phyloP scores from a whole-genome alignment of 2,113 vertebrate genomes.

The Conger conger region DNA sequence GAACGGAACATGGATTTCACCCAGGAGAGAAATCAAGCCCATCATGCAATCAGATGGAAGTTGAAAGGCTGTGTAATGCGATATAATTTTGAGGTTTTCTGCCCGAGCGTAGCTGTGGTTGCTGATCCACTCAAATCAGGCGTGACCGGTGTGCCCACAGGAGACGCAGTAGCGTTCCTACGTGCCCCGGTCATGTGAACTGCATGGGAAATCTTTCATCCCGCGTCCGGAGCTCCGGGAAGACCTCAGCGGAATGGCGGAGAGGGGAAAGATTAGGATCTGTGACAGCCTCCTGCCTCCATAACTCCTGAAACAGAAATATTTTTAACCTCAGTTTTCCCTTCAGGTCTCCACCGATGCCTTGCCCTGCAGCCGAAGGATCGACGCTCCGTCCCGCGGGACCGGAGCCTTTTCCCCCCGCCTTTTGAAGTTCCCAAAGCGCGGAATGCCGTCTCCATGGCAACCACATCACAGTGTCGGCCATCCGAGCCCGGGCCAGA shows the following conservation, averaged over 20 bases:
- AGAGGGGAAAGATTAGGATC: not conserved
- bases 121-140: not conserved
- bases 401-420: not conserved
- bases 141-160: not conserved
- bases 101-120: not conserved
- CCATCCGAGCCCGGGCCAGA: slow-evolving; percentile 12
- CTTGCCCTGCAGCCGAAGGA: slow-evolving; percentile 2
- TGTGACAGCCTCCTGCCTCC: not conserved
- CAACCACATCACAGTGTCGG: slow-evolving; percentile 25
- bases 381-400: not conserved
- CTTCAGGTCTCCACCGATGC: not conserved
- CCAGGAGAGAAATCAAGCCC: not conserved
- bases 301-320: not conserved
- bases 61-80: not conserved
- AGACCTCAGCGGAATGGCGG: not conserved
- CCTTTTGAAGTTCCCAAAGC: slow-evolving; percentile 20
- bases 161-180: not conserved
- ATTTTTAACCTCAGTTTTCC: not conserved
- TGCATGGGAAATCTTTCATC: not conserved
- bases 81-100: not conserved
- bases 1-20: not conserved
- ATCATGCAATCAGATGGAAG: not conserved
- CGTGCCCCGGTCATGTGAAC: slow-evolving; percentile 7
- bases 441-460: not conserved
- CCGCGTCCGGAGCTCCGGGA: not conserved